Conservation (phyloP, 2,797 vertebrate species). For the Poeciliopsis paucimaculata region DNA sequence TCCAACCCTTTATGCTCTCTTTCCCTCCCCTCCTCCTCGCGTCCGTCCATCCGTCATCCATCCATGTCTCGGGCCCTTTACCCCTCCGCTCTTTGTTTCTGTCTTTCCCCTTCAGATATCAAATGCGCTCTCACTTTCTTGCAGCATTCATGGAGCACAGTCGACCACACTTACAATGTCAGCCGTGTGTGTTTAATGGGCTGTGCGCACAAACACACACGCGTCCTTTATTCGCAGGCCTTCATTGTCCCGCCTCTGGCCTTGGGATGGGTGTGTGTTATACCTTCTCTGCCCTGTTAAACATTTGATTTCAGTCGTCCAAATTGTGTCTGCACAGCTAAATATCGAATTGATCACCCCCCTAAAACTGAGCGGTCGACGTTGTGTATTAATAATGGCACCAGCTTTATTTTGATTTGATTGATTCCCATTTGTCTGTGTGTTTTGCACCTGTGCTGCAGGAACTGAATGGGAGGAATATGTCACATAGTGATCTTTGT, state of each 20-base stretch:
- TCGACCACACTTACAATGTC: conserved; percentile 52
- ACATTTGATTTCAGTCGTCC: conserved; percentile 50
- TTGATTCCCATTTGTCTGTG: conserved; percentile 66
- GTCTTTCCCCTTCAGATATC: conserved; percentile 49
- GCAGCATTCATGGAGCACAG: conserved; percentile 40
- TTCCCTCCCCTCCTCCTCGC: conserved; percentile 18
- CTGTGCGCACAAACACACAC: conserved; percentile 35
- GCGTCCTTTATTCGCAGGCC: conserved; percentile 59
- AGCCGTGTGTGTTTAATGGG: conserved; percentile 64
- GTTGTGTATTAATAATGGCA: conserved; percentile 53
- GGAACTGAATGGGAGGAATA: conserved; percentile 68
- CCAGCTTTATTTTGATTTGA: conserved; percentile 57
- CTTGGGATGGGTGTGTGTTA: conserved; percentile 61
- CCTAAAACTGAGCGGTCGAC: conserved; percentile 27
- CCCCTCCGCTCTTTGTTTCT: conserved; percentile 51
- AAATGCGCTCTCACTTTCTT: conserved; percentile 51
- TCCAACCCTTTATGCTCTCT: conserved; percentile 82
- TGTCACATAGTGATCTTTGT: conserved; percentile 74
- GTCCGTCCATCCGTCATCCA: conserved; percentile 18
- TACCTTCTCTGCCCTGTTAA: conserved; percentile 44
- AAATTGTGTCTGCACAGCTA: conserved; percentile 29
- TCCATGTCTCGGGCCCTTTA: conserved; percentile 34
- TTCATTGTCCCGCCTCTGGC: conserved; percentile 67
- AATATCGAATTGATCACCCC: conserved; percentile 51
- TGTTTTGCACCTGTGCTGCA: conserved; percentile 75